A percentile compares a stretch with the other conserved stretches of the same genome.
Evolutionary conservation across 2,113 vertebrate species (phyloP).

Genomic region (Pyrgilauda ruficollis): DNA sequence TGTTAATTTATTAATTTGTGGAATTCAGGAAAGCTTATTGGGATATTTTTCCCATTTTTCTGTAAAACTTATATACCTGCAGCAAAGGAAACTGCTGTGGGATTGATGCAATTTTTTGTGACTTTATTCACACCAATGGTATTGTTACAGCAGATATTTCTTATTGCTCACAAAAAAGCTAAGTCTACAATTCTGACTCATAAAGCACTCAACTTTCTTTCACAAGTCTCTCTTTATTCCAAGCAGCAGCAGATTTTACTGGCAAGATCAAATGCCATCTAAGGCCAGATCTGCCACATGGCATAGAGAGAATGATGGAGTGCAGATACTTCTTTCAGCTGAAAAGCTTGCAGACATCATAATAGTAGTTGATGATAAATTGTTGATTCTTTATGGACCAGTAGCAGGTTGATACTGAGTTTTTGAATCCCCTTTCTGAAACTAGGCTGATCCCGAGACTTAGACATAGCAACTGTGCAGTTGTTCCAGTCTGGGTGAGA

Average conservation of each 20-base stretch:
- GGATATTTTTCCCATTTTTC: background rate
- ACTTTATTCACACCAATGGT: background rate
- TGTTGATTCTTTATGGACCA: background rate
- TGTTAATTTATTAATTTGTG: background rate
- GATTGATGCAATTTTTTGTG: background rate
- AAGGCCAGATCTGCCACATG: background rate
- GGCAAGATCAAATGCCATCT: background rate
- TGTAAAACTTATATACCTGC: background rate
- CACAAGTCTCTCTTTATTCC: background rate
- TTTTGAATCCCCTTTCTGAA: background rate
- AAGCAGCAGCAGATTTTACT: background rate
- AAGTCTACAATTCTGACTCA: background rate
- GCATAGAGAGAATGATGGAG: background rate
- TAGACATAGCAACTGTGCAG: background rate
- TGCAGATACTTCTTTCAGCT: background rate
- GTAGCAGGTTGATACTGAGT: background rate
- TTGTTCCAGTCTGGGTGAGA: background rate
- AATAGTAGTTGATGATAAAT: background rate
- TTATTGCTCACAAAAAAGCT: background rate
- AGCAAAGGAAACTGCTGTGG: background rate
- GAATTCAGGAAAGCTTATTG: background rate
- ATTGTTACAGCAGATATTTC: background rate
- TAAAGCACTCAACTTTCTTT: background rate
- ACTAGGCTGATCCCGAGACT: background rate
- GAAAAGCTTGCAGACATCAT: background rate